Evolutionary conservation across 2,888 invertebrate genomes (phyloP), one percentile per base, ranked within the genome.

Genomic region (Eudasyphora cyanicolor): DNA sequence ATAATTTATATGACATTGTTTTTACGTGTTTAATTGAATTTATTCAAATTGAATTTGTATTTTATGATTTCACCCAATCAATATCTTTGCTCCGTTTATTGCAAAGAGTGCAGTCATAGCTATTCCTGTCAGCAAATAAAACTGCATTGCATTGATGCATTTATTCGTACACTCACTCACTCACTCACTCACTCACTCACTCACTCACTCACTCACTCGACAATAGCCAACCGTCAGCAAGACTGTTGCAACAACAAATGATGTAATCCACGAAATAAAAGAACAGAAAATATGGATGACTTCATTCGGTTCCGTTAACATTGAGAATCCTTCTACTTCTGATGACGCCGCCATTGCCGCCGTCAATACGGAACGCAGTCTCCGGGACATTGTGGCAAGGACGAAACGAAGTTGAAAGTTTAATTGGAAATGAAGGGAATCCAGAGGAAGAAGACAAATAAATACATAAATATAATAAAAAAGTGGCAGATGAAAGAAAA

Each of bases 61-160:
- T 57, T 76, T 79, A 82, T 82, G 82, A 82, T 73, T 79, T 82
- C 79, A 79, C 79, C 76, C 69, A 74, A 35, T 76, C 38, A 38
- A 21, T 49, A 74, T 17, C 73, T 83, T 21, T 4, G 14, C 38
- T 14, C 38, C 38, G 32, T 32, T 4, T 8, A 32, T 38, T 8
- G 45, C n/a, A 45, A 38, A 45, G 14, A 5, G n/a, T n/a, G 45
- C 45, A 45, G 10, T 45, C 35, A 10, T 45, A 45, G n/a, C 14
- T 14, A n/a, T 14, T 45, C 45, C 14, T 14, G n/a, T 57, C 24
- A 27, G 1, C 45, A 21, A 57, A 57, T 24, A 24, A 4, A 24
- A 57, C 21, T 57, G 57, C 57, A 57, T 57, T 24, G 57, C 57
- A 69, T 8, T 45, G 54, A 7, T 24, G 54, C 54, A 64, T 17